Evolutionary conservation across 2,797 vertebrate species (phyloP), one percentile per base, ranked within the genome.

Genomic region (Periparus ater): DNA sequence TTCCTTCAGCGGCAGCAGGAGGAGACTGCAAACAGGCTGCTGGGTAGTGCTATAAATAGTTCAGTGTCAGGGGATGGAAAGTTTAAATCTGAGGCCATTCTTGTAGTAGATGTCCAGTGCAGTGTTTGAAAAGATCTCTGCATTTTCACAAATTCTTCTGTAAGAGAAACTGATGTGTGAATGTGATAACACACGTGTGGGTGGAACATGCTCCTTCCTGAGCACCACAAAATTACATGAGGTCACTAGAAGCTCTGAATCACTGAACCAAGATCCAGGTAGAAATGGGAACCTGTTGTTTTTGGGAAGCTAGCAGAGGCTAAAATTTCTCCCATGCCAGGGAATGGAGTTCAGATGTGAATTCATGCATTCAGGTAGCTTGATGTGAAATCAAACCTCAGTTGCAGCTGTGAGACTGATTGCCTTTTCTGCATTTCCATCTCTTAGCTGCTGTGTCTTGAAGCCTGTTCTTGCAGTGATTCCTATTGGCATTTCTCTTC

Each of bases 31-130:
- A 18, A 48, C 62, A 53, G 75, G 36, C 85, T 92, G 76, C 65
- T 88, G 62, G 26, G 40, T 42, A 21, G 32, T 53, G 63, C 92
- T 93, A 76, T 94, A 87, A 89, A 91, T 92, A 95, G 55, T 62
- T 79, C 32, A 4, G 36, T 71, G 76, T 65, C 89, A 79, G 72
- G 20, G 68, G 30, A 42, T 79, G 54, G 62, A 55, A 79, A 63
- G 80, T 74, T 81, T 51, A 89, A 74, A 71, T 70, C 38, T 13
- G 57, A 92, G n/a, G 65, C 63, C 36, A 7, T 60, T 58, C 44
- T 51, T 73, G 22, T 36, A 62, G 60, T 19, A 62, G 68, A 26
- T 80, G 30, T 3, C 47, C 57, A 83, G 27, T 65, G 65, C 65
- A 53, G 34, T 40, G 60, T 48, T 80, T 74, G 88, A 72, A 75